Evolutionary conservation across 2,113 vertebrate species (phyloP).

Genomic region (Cercopithecus mona): DNA sequence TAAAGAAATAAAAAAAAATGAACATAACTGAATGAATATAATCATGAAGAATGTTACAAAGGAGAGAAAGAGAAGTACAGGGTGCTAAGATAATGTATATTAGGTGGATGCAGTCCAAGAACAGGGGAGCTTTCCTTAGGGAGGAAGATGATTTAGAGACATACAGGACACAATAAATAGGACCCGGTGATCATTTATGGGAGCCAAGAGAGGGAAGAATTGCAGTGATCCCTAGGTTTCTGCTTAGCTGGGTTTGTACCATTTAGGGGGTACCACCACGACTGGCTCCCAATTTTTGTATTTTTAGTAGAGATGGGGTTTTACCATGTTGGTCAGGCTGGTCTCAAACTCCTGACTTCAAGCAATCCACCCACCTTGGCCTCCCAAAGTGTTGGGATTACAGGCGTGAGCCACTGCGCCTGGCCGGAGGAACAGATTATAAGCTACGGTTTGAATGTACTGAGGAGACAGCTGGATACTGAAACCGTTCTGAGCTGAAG

Average conservation of each 20-base stretch:
- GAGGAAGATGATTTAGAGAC: not conserved
- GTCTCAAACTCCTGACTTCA: too few relatives aligned
- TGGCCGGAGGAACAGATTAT: not conserved
- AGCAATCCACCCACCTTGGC: too few relatives aligned
- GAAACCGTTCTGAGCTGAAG: not conserved
- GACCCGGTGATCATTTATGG: not conserved
- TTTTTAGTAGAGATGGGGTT: too few relatives aligned
- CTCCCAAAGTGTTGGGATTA: too few relatives aligned
- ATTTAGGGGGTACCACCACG: not conserved
- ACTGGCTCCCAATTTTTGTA: too few relatives aligned
- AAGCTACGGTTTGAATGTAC: not conserved
- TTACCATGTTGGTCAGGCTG: too few relatives aligned
- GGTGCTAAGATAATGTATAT: not conserved
- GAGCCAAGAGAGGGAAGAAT: not conserved
- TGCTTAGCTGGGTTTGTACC: not conserved
- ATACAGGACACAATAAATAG: not conserved
- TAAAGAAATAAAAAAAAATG: not conserved
- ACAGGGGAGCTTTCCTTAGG: not conserved
- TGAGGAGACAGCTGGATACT: not conserved
- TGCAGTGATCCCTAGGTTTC: not conserved
- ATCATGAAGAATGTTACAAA: not conserved
- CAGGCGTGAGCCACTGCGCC: too few relatives aligned
- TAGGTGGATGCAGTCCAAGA: not conserved
- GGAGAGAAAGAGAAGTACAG: not conserved
- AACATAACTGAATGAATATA: not conserved